Conservation (phyloP, 1,140 invertebrate genomes). For the Drosophila dunni region DNA sequence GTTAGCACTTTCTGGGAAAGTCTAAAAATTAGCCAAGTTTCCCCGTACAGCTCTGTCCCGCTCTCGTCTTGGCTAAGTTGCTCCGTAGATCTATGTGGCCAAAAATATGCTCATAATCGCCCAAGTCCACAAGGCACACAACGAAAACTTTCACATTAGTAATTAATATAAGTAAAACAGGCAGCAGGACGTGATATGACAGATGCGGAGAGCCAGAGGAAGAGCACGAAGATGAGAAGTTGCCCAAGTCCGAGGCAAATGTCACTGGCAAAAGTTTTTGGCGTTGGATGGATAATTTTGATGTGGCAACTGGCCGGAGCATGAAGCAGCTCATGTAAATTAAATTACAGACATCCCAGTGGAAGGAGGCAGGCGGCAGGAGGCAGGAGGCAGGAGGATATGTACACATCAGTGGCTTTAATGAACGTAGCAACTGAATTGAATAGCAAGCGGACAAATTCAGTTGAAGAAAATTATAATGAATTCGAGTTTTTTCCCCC, state of each 20-base stretch:
- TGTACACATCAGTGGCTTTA: slow-evolving; percentile 40
- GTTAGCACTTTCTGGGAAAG: slow-evolving; percentile 75
- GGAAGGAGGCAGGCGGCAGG: slow-evolving; percentile 4
- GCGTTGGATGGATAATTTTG: slow-evolving; percentile 53
- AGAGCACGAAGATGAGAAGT: neutral
- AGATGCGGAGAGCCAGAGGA: neutral
- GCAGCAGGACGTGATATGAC: slow-evolving; percentile 7
- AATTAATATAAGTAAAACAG: slow-evolving; percentile 63
- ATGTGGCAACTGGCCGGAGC: slow-evolving; percentile 42
- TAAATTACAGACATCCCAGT: slow-evolving; percentile 57
- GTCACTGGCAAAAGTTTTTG: slow-evolving; percentile 61
- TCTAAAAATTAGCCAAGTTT: slow-evolving; percentile 57
- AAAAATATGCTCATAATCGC: slow-evolving; percentile 63
- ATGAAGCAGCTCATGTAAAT: slow-evolving; percentile 66
- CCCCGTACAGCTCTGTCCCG: slow-evolving; percentile 4
- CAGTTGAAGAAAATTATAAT: slow-evolving; percentile 75
- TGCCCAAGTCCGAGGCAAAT: slow-evolving; percentile 26
- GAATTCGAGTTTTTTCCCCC: slow-evolving; percentile 49
- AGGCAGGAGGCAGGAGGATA: slow-evolving; percentile 1
- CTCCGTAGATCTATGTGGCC: slow-evolving; percentile 13
- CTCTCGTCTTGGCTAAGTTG: slow-evolving; percentile 14
- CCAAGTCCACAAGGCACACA: slow-evolving; percentile 1
- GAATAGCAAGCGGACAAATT: slow-evolving; percentile 67
- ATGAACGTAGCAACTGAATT: slow-evolving; percentile 54
- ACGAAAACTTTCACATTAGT: slow-evolving; percentile 75